A percentile compares a stretch with the other conserved stretches of the same genome.
Conservation (phyloP, 2,888 invertebrate species). For the Lasioglossum marginatum region DNA sequence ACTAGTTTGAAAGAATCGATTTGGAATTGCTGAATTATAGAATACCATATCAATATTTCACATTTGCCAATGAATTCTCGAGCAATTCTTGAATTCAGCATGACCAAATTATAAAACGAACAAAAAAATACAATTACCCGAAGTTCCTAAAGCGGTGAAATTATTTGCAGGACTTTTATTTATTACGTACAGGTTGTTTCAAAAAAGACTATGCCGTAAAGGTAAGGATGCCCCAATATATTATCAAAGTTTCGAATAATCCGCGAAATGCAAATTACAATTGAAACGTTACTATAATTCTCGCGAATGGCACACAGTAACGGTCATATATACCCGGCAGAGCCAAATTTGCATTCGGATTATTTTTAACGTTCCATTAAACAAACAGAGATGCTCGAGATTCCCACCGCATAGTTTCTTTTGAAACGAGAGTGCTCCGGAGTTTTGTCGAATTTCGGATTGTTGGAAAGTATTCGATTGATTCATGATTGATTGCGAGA, state of each 20-base stretch:
- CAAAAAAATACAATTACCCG: not conserved
- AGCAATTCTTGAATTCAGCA: slow-evolving; percentile 37
- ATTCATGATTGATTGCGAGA: not conserved
- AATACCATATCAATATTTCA: not conserved
- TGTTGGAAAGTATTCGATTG: slow-evolving; percentile 7
- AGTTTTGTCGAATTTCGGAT: slow-evolving; percentile 40
- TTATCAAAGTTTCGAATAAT: slow-evolving; percentile 18
- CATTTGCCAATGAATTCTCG: not conserved
- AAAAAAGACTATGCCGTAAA: slow-evolving; percentile 43
- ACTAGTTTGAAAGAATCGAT: not conserved
- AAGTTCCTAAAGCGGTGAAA: slow-evolving; percentile 29
- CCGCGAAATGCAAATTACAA: not conserved
- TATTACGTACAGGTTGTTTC: slow-evolving; percentile 49
- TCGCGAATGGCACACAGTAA: not conserved
- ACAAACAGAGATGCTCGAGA: not conserved
- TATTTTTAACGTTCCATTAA: not conserved
- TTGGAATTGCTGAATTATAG: slow-evolving; percentile 40
- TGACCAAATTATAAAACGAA: slow-evolving; percentile 29
- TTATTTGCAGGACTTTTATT: slow-evolving; percentile 50
- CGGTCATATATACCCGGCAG: too few species aligned
- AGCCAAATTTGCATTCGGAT: slow-evolving; percentile 1
- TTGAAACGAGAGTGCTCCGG: slow-evolving; percentile 21
- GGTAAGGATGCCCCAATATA: slow-evolving; percentile 42
- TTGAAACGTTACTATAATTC: not conserved
- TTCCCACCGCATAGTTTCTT: slow-evolving; percentile 40